Base-by-base conservation (phyloP, 1,140 invertebrate genomes). In the Drosophila nigrodunni region DNA sequence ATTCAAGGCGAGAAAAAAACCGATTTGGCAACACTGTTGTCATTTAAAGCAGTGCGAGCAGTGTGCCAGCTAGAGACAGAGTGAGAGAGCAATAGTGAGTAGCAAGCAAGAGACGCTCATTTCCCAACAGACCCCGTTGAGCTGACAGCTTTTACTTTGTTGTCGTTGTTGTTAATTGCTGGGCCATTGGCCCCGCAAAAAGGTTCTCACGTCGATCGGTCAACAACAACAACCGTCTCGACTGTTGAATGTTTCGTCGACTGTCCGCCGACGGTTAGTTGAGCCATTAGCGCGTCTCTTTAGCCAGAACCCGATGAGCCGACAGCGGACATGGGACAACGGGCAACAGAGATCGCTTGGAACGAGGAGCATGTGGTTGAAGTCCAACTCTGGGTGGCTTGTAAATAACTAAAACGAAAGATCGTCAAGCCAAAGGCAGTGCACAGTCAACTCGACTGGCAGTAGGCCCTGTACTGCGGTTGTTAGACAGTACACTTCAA, bases 141-240 rank as follows among this genome's bases (percentile, higher is more conserved):
- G 61, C 30, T 65, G 61, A 65, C 37, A 39, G 49, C 13, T 18
- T 43, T 37, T 44, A 46, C 58, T 62, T 83, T 58, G 59, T 70
- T 70, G 67, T 65, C 54, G 68, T 52, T 71, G 67, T 62, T 82
- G 70, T 78, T 78, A 80, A 78, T 80, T 80, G 76, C 71, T 62
- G 75, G 55, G 70, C 57, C 64, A 77, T 73, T 69, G 62, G 77
- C 70, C 64, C 35, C 52, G 37, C 43, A 41, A 60, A 80, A 87
- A 80, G 69, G 78, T 88, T 88, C 80, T 88, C 85, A 89, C 83
- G 83, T 82, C 43, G 46, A 15, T 37, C 11, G 25, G 21, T 35
- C 39, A n/a, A 9, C 10, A 13, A 41, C 43, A 25, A 43, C 9
- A 30, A 30, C 25, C 4, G 25, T 30, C 25, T 30, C 25, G 25